Conservation (phyloP, 2,888 invertebrate genomes). For the Hetaerina titia region DNA sequence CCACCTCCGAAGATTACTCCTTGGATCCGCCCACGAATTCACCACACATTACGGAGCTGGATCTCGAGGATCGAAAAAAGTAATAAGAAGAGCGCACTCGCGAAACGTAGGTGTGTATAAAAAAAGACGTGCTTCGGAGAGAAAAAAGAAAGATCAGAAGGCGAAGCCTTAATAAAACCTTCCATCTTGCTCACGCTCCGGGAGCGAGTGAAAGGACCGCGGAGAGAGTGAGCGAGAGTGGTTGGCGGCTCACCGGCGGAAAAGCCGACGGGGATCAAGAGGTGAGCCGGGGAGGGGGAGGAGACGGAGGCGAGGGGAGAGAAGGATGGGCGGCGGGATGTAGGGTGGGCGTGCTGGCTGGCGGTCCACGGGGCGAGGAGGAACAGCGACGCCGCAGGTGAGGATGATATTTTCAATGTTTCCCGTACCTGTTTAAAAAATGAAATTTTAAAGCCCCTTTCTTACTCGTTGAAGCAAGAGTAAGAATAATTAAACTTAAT, state of each 20-base stretch:
- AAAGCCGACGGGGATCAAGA: neutral
- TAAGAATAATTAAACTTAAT: too few species aligned
- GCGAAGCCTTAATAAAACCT: constrained; percentile 12
- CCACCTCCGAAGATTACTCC: neutral
- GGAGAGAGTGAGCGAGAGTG: neutral
- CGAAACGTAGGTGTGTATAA: neutral
- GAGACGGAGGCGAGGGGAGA: neutral
- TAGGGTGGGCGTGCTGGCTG: neutral
- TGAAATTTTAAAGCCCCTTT: too few species aligned
- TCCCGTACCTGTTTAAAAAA: too few species aligned
- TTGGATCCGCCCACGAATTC: neutral
- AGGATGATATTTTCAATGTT: neutral
- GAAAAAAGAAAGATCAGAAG: neutral
- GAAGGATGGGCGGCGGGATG: neutral
- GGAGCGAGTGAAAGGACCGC: constrained; percentile 30
- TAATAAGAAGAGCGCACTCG: neutral
- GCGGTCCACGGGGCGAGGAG: neutral
- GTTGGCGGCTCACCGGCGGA: neutral
- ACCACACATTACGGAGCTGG: neutral
- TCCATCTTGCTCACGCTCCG: neutral
- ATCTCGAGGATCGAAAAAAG: neutral
- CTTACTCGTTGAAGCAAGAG: too few species aligned
- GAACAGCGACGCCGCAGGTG: neutral
- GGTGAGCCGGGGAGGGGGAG: neutral
- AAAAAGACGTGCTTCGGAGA: neutral